Percentiles rank a stretch among this genome's conserved stretches.
These are phyloP conservation scores for Apteryx owenii DNA, from an alignment of 2,113 vertebrate genomes.

Conservation along the genomic window DNA sequence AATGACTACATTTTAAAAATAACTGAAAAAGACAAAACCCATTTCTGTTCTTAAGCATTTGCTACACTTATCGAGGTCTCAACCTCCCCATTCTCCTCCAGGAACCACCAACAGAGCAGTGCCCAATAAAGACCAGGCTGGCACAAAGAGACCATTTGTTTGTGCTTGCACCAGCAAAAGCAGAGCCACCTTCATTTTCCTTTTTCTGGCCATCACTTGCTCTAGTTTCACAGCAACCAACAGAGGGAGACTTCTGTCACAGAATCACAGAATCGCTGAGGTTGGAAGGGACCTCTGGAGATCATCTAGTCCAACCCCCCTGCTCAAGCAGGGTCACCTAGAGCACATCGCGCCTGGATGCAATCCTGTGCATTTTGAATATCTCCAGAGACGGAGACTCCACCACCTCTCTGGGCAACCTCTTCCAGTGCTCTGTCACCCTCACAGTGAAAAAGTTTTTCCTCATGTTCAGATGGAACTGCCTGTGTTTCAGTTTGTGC, in stretches of 20 bases:
- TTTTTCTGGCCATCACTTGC: not conserved
- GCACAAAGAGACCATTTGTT: not conserved
- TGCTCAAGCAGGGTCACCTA: too few relatives aligned
- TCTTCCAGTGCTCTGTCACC: too few relatives aligned
- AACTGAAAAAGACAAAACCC: not conserved
- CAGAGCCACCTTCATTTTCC: not conserved
- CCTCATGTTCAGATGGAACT: too few relatives aligned
- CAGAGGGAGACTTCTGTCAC: not conserved
- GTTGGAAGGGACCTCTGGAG: too few relatives aligned
- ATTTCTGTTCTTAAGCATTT: not conserved
- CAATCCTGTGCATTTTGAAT: too few relatives aligned
- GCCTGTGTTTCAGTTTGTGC: too few relatives aligned
- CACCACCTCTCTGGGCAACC: too few relatives aligned
- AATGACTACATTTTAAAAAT: not conserved
- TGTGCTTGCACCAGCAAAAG: not conserved
- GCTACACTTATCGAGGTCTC: not conserved
- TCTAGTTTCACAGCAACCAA: not conserved
- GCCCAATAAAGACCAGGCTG: not conserved
- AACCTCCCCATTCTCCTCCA: not conserved
- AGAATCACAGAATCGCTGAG: too few relatives aligned
- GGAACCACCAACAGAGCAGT: not conserved
- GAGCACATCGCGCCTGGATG: too few relatives aligned
- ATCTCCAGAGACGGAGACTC: too few relatives aligned
- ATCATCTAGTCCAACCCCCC: too few relatives aligned
- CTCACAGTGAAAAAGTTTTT: too few relatives aligned